Conservation (phyloP, 2,113 vertebrate species). For the Rhombomys opimus region DNA sequence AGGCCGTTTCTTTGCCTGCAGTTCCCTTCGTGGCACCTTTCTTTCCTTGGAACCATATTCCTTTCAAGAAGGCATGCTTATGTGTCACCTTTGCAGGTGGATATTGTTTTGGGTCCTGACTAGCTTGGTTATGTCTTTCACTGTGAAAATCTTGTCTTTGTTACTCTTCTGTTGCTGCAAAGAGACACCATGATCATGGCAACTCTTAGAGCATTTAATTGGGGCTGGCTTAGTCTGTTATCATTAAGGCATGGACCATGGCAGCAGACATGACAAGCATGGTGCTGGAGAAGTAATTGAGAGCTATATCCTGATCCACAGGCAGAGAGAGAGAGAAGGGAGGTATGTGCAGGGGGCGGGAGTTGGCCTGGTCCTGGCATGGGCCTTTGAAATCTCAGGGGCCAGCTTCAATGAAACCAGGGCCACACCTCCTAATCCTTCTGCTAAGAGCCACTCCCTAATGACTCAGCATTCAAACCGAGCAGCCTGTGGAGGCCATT, state of each 20-base stretch:
- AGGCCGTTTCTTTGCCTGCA: neutral
- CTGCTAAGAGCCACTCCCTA: neutral
- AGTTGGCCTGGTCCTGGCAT: no score
- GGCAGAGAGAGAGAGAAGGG: neutral
- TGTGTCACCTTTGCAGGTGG: neutral
- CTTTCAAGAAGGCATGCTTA: slow-evolving; percentile 35
- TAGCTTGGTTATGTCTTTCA: neutral
- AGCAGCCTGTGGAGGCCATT: neutral
- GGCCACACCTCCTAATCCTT: neutral
- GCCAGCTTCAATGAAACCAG: neutral
- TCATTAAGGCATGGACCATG: neutral
- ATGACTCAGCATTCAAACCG: neutral
- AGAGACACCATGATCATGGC: neutral
- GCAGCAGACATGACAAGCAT: neutral
- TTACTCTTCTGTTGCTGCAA: neutral
- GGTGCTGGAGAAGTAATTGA: neutral
- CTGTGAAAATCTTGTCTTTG: slow-evolving; percentile 15
- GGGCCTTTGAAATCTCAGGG: neutral
- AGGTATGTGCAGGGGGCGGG: neutral
- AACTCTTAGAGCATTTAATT: neutral
- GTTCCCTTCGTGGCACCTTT: neutral
- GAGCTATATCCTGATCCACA: neutral
- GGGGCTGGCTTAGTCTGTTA: neutral
- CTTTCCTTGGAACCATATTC: slow-evolving; percentile 7
- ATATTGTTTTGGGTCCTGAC: slow-evolving; percentile 42